phyloP scores from a whole-genome alignment of 2,888 invertebrate species.

The Drosophila glabriapex region DNA sequence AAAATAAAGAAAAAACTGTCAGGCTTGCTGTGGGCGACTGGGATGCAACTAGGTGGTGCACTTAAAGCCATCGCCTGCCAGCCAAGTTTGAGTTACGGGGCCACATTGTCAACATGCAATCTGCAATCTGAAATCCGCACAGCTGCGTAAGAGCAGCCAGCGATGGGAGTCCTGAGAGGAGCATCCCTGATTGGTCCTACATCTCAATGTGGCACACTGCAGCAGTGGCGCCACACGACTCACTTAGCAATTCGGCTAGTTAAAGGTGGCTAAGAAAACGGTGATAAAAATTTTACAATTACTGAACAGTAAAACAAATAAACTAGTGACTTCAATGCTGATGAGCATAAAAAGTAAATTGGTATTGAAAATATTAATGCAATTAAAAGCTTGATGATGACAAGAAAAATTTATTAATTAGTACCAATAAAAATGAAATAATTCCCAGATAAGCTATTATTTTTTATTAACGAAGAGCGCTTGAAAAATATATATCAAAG shows the following conservation, averaged over 20 bases:
- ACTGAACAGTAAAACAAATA: neutral
- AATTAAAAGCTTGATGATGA: neutral
- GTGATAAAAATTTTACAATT: neutral
- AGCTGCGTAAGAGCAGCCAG: slow-evolving; percentile 63
- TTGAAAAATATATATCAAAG: neutral
- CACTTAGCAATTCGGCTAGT: slow-evolving; percentile 20
- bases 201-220: slow-evolving; percentile 48
- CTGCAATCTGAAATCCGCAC: slow-evolving; percentile 44
- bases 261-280: slow-evolving; percentile 1
- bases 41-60: slow-evolving; percentile 24
- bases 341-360: neutral
- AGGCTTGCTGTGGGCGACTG: slow-evolving; percentile 34
- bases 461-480: neutral
- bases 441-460: neutral
- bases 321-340: neutral
- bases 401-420: neutral
- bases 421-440: neutral
- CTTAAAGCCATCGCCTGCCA: slow-evolving; percentile 46
- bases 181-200: slow-evolving; percentile 46
- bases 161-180: slow-evolving; percentile 37
- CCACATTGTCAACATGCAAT: slow-evolving; percentile 58
- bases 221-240: slow-evolving; percentile 33
- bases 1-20: slow-evolving; percentile 74
- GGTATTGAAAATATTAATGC: neutral
- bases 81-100: slow-evolving; percentile 54